These are phyloP conservation scores for Butorides virescens DNA, from an alignment of 2,113 vertebrate genomes.

Conservation along the genomic window DNA sequence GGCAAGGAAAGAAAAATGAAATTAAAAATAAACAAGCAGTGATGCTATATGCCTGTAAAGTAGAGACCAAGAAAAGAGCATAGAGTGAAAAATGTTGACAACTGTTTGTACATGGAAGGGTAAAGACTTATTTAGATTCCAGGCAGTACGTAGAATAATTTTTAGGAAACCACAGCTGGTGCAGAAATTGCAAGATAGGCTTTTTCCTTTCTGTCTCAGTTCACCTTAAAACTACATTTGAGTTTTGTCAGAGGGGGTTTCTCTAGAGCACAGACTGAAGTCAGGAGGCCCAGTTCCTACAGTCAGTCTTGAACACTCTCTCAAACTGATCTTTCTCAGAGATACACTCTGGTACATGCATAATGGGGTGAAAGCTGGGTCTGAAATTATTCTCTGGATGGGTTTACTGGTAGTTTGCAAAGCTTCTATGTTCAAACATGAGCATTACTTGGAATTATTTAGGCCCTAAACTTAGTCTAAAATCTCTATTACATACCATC, in stretches of 20 bases:
- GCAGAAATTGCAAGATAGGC: not conserved
- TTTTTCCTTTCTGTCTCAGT: not conserved
- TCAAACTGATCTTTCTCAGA: not conserved
- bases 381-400: not conserved
- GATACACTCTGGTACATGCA: not conserved
- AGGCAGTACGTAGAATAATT: not conserved
- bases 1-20: not conserved
- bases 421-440: not conserved
- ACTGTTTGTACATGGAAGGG: not conserved
- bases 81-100: not conserved
- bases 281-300: not conserved
- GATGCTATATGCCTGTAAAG: not conserved
- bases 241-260: not conserved
- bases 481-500: not conserved
- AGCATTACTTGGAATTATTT: not conserved
- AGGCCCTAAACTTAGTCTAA: not conserved
- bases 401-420: not conserved
- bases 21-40: not conserved
- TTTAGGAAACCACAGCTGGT: not conserved
- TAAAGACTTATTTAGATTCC: not conserved
- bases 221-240: not conserved
- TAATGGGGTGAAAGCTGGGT: not conserved
- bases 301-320: not conserved
- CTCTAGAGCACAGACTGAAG: not conserved
- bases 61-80: not conserved